Conservation (phyloP, 2,797 vertebrate species). For the Onychomys torridus region DNA sequence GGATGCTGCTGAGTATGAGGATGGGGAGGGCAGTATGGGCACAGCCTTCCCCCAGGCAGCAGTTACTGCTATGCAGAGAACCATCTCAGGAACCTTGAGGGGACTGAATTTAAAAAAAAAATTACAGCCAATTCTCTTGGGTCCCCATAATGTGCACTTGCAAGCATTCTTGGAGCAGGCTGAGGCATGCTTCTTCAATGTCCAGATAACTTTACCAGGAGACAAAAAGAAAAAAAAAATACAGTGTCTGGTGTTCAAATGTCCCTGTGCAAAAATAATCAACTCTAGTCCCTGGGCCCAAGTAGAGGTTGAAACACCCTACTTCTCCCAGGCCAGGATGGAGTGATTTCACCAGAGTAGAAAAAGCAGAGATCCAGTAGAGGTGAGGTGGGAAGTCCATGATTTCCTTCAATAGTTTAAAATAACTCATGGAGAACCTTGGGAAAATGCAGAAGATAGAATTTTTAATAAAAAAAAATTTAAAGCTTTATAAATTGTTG, state of each 20-base stretch:
- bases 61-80: conserved; percentile 74
- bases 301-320: conserved; percentile 44
- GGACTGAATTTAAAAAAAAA: conserved; percentile 72
- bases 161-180: conserved; percentile 70
- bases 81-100: conserved; percentile 74
- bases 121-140: conserved; percentile 75
- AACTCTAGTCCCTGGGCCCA: conserved; percentile 29
- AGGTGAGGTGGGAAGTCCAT: not conserved
- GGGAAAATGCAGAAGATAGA: not conserved
- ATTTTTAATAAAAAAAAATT: conserved; percentile 3
- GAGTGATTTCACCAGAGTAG: not conserved
- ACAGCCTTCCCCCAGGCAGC: conserved; percentile 40
- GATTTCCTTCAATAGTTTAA: conserved; percentile 58
- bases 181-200: not conserved
- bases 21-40: not conserved
- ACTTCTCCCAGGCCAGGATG: conserved; percentile 14
- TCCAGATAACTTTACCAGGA: conserved; percentile 72
- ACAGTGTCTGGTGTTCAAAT: conserved; percentile 79
- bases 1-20: conserved; percentile 1
- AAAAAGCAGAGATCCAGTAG: not conserved
- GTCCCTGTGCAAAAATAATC: conserved; percentile 81
- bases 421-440: conserved; percentile 72
- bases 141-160: conserved; percentile 78
- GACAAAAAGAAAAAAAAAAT: conserved; percentile 66
- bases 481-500: conserved; percentile 27